phyloP scores from a whole-genome alignment of 1,140 invertebrate species.

The Hylaeus anthracinus region DNA sequence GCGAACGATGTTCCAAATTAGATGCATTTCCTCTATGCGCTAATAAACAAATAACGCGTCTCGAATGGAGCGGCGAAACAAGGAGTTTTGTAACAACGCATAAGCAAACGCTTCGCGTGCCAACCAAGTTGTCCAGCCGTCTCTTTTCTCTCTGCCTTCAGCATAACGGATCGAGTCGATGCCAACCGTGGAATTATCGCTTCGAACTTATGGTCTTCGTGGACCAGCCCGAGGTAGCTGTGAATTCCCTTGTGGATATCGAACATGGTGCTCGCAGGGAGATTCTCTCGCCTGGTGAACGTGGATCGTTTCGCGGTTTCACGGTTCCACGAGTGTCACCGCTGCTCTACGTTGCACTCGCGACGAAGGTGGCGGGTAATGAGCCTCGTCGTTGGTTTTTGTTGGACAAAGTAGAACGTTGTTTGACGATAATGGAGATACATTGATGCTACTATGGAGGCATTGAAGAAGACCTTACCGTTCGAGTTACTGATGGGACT shows the following conservation, averaged over 20 bases:
- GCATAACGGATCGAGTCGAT: slow-evolving; percentile 40
- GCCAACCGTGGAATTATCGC: slow-evolving; percentile 44
- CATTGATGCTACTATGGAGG: too few species aligned
- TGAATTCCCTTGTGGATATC: neutral
- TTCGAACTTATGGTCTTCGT: neutral
- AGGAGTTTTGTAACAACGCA: neutral
- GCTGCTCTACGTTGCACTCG: too few species aligned
- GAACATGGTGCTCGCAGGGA: neutral
- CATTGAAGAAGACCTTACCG: too few species aligned
- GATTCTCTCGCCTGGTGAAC: neutral
- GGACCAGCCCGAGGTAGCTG: neutral
- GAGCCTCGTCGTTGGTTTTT: too few species aligned
- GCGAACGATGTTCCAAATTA: too few species aligned
- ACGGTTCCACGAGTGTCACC: slow-evolving; percentile 10
- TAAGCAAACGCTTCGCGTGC: slow-evolving; percentile 47
- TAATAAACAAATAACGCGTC: too few species aligned
- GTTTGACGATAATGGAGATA: too few species aligned
- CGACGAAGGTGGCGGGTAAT: too few species aligned
- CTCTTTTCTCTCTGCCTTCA: neutral
- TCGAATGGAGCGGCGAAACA: too few species aligned
- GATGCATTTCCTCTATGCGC: too few species aligned
- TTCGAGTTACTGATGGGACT: too few species aligned
- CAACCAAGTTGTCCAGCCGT: neutral
- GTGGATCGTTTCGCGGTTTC: neutral
- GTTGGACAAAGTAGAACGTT: too few species aligned